phyloP scores from a whole-genome alignment of 2,888 invertebrate genomes.

The Acrocyrtus sp. region DNA sequence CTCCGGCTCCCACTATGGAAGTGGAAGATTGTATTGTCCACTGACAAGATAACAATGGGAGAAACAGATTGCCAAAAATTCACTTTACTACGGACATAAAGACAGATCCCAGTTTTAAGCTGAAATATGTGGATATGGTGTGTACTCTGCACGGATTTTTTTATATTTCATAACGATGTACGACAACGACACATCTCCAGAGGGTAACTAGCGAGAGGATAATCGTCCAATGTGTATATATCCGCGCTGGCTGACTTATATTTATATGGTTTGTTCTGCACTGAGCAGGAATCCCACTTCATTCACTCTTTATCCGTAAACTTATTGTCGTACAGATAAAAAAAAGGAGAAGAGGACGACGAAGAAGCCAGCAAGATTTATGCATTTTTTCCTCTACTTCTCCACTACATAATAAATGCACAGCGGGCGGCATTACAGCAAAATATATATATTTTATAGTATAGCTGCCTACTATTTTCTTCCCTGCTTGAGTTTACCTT shows the following conservation, averaged over 20 bases:
- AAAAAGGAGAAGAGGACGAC: constrained; percentile 5
- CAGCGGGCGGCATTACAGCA: too few relatives aligned
- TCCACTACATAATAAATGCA: constrained; percentile 23
- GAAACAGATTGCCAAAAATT: constrained; percentile 41
- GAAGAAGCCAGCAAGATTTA: constrained; percentile 28
- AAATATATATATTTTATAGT: background rate
- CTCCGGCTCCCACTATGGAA: constrained; percentile 3
- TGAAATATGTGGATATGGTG: background rate
- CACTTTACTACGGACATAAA: background rate
- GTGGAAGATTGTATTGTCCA: background rate
- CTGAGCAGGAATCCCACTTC: too few relatives aligned
- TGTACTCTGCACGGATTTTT: background rate
- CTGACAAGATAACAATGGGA: constrained; percentile 44
- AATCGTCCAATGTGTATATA: too few relatives aligned
- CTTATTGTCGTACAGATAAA: too few relatives aligned
- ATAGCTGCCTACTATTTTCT: too few relatives aligned
- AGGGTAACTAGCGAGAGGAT: background rate
- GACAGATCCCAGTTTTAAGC: background rate
- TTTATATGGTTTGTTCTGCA: too few relatives aligned
- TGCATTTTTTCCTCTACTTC: constrained; percentile 27
- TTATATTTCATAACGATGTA: background rate
- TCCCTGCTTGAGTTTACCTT: background rate
- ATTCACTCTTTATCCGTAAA: background rate
- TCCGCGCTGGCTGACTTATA: too few relatives aligned
- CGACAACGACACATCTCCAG: constrained; percentile 13